These are phyloP conservation scores for Orchestes rusci DNA, from an alignment of 2,888 invertebrate genomes.

Conservation along the genomic window DNA sequence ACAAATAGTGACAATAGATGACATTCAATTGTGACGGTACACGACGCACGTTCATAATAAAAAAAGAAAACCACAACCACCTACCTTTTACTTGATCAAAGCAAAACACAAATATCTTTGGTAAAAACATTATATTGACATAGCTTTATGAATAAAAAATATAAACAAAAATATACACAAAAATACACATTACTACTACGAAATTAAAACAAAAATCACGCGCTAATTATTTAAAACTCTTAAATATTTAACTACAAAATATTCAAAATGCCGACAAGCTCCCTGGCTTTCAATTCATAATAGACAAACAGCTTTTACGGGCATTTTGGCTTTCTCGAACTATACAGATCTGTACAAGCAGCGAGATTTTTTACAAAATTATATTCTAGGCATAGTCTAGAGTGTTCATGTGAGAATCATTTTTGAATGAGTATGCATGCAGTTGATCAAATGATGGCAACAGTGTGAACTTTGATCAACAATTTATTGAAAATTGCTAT, in stretches of 20 bases:
- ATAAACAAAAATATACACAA: constrained; percentile 24
- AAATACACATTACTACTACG: constrained; percentile 22
- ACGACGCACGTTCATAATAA: not conserved
- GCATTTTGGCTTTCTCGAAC: not conserved
- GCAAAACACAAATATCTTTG: constrained; percentile 10
- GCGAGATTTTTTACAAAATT: constrained; percentile 11
- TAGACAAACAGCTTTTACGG: no score
- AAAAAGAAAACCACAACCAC: no score
- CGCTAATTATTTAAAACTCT: constrained; percentile 4
- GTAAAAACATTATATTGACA: constrained; percentile 26
- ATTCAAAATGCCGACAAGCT: no score
- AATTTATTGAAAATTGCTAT: no score
- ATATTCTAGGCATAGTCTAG: not conserved
- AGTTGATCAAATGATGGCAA: no score
- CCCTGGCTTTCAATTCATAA: no score
- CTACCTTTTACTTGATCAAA: no score
- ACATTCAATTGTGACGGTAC: not conserved
- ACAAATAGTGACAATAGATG: no score
- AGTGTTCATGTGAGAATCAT: no score
- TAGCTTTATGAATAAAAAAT: constrained; percentile 23
- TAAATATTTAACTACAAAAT: not conserved
- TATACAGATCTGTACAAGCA: constrained; percentile 7
- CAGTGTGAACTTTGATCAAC: no score
- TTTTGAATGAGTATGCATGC: no score
- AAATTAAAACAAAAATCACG: constrained; percentile 21